Base-by-base conservation (phyloP, 2,888 invertebrate species). In the Diogma glabrata region DNA sequence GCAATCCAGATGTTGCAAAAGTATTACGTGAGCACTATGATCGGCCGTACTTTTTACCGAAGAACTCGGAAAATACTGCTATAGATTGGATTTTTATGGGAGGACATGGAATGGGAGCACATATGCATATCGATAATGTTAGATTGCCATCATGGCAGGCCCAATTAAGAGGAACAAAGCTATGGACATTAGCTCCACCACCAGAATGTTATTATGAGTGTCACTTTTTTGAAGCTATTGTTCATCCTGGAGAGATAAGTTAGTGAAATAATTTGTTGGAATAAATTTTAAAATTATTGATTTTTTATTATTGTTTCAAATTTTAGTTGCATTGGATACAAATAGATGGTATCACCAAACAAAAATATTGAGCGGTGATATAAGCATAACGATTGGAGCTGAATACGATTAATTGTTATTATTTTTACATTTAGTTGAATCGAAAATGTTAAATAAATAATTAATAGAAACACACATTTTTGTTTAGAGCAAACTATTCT, bases 41-140 rank as follows among this genome's bases (percentile, higher is more conserved):
- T 2, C 73, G 84, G 26, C 95, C 95, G 0, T 94, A 95, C 65
- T 96, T 96, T 67, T 74, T 96, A 49, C 94, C 95, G 0, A 70
- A 69, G 28, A 79, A 81, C 1, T 87, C 95, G 0, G 94, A 95
- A 67, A 87, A 87, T 60, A 87, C 90, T 61, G 87, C 84, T 55
- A 81, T 89, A 0, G 94, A 93, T 69, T 96, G 95, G 95, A 86
- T 96, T 59, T 96, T 96, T 66, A 95, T 96, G 86, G 96, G 96
- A 1, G 91, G 88, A 24, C 84, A 90, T 1, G 95, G 95, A 1
- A 81, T 87, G 62, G 96, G 96, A 0, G 95, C 95, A 0, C 89
- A 93, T 60, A 85, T 96, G 86, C 96, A 96, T 67, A 94, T 94
- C 58, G 96, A 96, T 70, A 88, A 93, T 55, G 96, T 96, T 48